A percentile compares a stretch with the other conserved stretches of the same genome.
Conservation (phyloP, 2,113 vertebrate genomes). For the Rhinolophus sinicus region DNA sequence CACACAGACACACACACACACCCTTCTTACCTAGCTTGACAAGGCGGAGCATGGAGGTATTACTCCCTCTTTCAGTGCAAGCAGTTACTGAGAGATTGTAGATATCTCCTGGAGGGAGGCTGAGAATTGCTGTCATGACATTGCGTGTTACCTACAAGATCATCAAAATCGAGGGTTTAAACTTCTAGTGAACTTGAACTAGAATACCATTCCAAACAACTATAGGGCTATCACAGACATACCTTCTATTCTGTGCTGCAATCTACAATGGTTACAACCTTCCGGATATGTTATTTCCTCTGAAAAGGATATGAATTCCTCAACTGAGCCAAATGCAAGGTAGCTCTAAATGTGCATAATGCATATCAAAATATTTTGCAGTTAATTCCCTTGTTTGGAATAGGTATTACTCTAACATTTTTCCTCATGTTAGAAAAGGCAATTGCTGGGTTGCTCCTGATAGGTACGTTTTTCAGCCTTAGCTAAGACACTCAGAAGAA, state of each 20-base stretch:
- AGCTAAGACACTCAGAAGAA: not conserved
- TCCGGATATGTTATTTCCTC: not conserved
- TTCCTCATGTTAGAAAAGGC: not conserved
- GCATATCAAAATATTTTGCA: not conserved
- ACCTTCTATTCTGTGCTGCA: not conserved
- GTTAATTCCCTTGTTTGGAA: not conserved
- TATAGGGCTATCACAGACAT: no score
- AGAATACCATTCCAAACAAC: not conserved
- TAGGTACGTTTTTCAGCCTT: not conserved
- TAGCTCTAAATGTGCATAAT: not conserved
- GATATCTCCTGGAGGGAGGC: slow-evolving; percentile 94
- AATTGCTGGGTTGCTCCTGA: not conserved
- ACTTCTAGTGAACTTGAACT: not conserved
- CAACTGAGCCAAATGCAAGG: not conserved
- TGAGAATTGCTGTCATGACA: slow-evolving; percentile 92
- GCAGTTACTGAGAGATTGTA: slow-evolving; percentile 98
- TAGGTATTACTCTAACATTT: not conserved
- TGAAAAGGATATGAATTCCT: not conserved
- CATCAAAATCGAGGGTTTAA: not conserved
- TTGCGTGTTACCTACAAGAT: slow-evolving; percentile 91
- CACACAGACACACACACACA: not conserved
- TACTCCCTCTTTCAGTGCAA: slow-evolving; percentile 94
- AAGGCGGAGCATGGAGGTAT: slow-evolving; percentile 91
- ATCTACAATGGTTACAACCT: not conserved
- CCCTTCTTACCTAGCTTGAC: slow-evolving; percentile 92